Conservation (phyloP, 2,113 vertebrate genomes). For the Girardinichthys multiradiatus region DNA sequence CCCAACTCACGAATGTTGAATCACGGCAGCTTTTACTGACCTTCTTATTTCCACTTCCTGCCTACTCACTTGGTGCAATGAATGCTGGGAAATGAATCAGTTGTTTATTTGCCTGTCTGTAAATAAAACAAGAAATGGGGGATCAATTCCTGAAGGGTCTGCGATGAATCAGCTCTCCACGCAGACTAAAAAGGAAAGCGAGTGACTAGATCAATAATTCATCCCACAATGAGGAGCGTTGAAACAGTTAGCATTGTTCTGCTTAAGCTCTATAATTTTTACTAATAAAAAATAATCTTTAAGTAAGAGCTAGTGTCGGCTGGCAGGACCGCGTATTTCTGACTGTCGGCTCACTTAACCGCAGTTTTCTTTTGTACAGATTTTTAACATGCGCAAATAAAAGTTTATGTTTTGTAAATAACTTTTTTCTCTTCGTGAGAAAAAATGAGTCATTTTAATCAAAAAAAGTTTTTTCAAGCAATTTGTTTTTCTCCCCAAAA, state of each 20-base stretch:
- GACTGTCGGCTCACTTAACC: too few relatives aligned
- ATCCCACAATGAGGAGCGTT: background rate
- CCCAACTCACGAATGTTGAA: slow-evolving; percentile 21
- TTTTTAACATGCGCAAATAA: too few relatives aligned
- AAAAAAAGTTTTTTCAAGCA: too few relatives aligned
- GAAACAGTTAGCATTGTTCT: background rate
- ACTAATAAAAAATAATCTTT: too few relatives aligned
- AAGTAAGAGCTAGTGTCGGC: too few relatives aligned
- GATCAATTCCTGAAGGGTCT: background rate
- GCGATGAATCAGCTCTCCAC: slow-evolving; percentile 7
- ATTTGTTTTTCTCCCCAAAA: too few relatives aligned
- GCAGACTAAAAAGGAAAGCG: background rate
- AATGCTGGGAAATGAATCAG: slow-evolving; percentile 21
- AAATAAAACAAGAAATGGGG: slow-evolving; percentile 7
- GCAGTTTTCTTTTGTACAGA: too few relatives aligned
- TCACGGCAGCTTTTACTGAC: slow-evolving; percentile 15
- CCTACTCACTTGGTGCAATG: slow-evolving; percentile 1
- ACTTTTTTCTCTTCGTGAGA: too few relatives aligned
- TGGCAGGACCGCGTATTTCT: too few relatives aligned
- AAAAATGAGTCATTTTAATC: too few relatives aligned
- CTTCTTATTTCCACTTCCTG: slow-evolving; percentile 13
- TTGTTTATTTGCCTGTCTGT: slow-evolving; percentile 16
- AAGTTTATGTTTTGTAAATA: too few relatives aligned
- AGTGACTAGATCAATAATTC: background rate
- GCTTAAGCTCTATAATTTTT: background rate